phyloP scores from a whole-genome alignment of 2,113 vertebrate genomes.

The Clarias gariepinus region DNA sequence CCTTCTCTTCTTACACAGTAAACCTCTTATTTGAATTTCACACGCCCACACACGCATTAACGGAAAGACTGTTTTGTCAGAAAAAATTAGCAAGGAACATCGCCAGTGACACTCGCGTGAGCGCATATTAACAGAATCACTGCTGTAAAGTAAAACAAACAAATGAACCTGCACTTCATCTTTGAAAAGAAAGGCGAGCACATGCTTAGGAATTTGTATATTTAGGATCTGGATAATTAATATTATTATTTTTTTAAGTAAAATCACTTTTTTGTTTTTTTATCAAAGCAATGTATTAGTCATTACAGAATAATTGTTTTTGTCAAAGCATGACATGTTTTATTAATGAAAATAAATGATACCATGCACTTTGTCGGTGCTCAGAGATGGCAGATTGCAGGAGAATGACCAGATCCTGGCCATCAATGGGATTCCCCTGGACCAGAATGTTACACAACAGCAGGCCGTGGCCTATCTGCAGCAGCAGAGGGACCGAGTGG shows the following conservation, averaged over 20 bases:
- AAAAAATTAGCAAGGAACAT: too few relatives aligned
- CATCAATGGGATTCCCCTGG: constrained; percentile 86
- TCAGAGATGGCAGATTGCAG: constrained; percentile 86
- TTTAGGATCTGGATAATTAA: background rate
- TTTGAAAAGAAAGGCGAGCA: too few relatives aligned
- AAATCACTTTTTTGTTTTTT: background rate
- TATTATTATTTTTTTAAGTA: background rate
- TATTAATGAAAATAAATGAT: background rate
- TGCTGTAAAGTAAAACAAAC: too few relatives aligned
- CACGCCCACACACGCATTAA: too few relatives aligned
- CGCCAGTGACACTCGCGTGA: too few relatives aligned
- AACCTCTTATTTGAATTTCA: too few relatives aligned
- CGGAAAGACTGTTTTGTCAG: too few relatives aligned
- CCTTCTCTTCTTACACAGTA: too few relatives aligned
- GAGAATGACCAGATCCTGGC: constrained; percentile 94
- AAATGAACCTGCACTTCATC: too few relatives aligned
- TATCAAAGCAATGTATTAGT: background rate
- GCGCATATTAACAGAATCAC: too few relatives aligned
- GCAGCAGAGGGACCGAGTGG: constrained; percentile 80
- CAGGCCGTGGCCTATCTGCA: constrained; percentile 88
- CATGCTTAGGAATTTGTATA: background rate
- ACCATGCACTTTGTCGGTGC: background rate
- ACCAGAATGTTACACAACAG: constrained; percentile 84
- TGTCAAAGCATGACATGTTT: background rate
- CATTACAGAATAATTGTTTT: background rate